Evolutionary conservation across 1,140 invertebrate species (phyloP), one percentile per base, ranked within the genome.

Genomic region (Formica exsecta): DNA sequence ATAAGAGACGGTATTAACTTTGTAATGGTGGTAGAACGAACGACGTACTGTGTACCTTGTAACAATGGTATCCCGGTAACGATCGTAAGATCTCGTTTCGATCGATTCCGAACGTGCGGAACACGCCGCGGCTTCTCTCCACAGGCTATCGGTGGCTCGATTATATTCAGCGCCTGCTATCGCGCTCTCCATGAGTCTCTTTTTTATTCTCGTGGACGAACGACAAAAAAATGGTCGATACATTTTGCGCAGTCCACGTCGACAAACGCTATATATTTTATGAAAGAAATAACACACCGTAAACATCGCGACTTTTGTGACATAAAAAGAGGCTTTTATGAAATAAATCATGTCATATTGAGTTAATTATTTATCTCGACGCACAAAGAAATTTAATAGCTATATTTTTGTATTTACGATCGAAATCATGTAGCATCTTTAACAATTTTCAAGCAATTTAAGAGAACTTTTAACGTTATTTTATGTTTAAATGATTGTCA

Each of bases 161-260:
- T 83, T 74, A 83, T 44, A 83, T 74, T 83, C 68, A 74, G 68
- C 54, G n/a, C 22, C 61, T 25, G 66, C 25, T 81, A 81, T 81
- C 79, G 76, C 76, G 44, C 22, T 13, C 22, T 13, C 48, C 36
- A 48, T 32, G 48, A 51, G 48, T 80, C 32, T 80, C 76, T 51
- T 74, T 83, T 73, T 83, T 73, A 74, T 19, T 73, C 54, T 73
- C 13, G 25, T 22, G 25, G 8, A 61, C 25, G 68, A 41, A 22
- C 36, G n/a, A 62, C 54, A 61, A 83, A 83, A 57, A 83, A 65
- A 32, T n/a, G 54, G 38, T 74, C 79, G 54, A 83, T 83, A 29
- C 54, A 70, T 83, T 83, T 83, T 41, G 54, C 68, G 22, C 79
- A 29, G 29, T 25, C 79, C 68, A 61, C 54, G 68, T 13, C 59